Evolutionary conservation across 2,888 invertebrate genomes (phyloP).

Genomic region (Pyrochroa serraticornis): DNA sequence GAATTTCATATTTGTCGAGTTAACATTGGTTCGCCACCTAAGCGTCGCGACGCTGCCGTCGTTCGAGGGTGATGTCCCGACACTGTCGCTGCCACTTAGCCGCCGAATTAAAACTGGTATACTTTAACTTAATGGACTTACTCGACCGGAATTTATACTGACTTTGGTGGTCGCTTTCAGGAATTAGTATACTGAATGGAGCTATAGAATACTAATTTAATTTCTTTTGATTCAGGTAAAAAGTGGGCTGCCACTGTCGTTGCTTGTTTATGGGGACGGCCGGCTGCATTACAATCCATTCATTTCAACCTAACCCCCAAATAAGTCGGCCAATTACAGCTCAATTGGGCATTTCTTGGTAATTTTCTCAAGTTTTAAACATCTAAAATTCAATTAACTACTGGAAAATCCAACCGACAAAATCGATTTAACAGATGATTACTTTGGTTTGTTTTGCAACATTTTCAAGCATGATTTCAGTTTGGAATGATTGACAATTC

Average conservation of each 20-base stretch:
- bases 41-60: conserved; percentile 37
- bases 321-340: too few species aligned
- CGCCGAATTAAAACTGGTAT: conserved; percentile 45
- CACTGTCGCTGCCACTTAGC: conserved; percentile 42
- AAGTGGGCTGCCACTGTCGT: conserved; percentile 23
- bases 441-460: too few species aligned
- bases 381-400: too few species aligned
- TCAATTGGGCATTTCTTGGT: too few species aligned
- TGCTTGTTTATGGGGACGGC: conserved; percentile 26
- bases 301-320: background rate
- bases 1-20: conserved; percentile 56
- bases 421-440: too few species aligned
- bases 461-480: too few species aligned
- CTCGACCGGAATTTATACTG: conserved; percentile 45
- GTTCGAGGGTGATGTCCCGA: conserved; percentile 35
- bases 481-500: too few species aligned
- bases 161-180: conserved; percentile 48
- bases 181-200: conserved; percentile 46
- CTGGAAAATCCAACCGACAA: too few species aligned
- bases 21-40: conserved; percentile 51
- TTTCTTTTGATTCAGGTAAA: conserved; percentile 37
- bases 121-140: conserved; percentile 47
- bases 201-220: conserved; percentile 45
- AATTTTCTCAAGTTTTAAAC: too few species aligned
- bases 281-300: conserved; percentile 17